phyloP scores from a whole-genome alignment of 2,888 invertebrate genomes.

The Drosophila suboccidentalis region DNA sequence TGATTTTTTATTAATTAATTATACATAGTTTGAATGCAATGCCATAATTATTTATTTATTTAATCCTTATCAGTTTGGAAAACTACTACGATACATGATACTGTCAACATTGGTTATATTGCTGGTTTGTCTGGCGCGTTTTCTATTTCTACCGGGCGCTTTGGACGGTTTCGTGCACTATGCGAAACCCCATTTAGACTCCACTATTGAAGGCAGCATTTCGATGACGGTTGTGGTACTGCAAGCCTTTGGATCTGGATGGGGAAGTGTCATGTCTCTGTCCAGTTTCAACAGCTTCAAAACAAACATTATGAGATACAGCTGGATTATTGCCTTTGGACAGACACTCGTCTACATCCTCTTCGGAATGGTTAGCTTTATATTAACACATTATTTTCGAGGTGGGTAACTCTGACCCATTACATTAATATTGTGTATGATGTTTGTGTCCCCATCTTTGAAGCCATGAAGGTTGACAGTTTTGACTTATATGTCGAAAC shows the following conservation, averaged over 20 bases:
- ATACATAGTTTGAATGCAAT: too few species aligned
- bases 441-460: not conserved
- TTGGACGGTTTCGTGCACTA: constrained; percentile 47
- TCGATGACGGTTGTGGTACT: constrained; percentile 83
- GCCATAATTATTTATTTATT: too few species aligned
- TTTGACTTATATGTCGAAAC: constrained; percentile 45
- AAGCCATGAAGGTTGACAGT: constrained; percentile 20
- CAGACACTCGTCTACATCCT: constrained; percentile 74
- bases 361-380: constrained; percentile 89
- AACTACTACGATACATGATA: constrained; percentile 68
- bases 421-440: not conserved
- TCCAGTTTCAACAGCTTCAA: constrained; percentile 93
- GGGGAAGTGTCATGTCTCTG: constrained; percentile 93
- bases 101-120: constrained; percentile 58
- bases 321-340: constrained; percentile 75
- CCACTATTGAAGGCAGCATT: constrained; percentile 10
- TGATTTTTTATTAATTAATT: too few species aligned
- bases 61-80: constrained; percentile 70
- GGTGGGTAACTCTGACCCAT: constrained; percentile 42
- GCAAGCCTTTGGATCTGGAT: constrained; percentile 94
- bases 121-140: constrained; percentile 67
- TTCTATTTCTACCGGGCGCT: constrained; percentile 75
- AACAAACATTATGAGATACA: constrained; percentile 88
- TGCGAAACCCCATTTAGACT: constrained; percentile 25
- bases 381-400: constrained; percentile 88